A percentile compares a stretch with the other conserved stretches of the same genome.
Evolutionary conservation across 2,113 vertebrate species (phyloP).

Genomic region (Motacilla tschutschensis): DNA sequence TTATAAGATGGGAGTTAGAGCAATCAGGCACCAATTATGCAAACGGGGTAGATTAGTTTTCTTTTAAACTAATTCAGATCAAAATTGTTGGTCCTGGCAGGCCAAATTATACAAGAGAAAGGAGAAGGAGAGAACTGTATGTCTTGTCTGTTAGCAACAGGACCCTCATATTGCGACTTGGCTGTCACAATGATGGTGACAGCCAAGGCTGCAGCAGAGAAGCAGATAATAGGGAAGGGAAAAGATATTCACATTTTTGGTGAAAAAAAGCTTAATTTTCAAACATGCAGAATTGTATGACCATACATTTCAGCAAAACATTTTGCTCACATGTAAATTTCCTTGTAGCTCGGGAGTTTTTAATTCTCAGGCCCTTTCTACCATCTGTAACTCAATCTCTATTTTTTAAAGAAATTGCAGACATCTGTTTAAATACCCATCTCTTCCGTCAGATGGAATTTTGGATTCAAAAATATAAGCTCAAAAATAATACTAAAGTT

Average conservation of each 20-base stretch:
- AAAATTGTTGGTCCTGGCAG: not conserved
- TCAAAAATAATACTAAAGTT: constrained; percentile 40
- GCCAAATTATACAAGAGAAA: not conserved
- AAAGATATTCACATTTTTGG: not conserved
- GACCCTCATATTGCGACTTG: not conserved
- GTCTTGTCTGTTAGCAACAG: not conserved
- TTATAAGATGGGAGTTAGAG: not conserved
- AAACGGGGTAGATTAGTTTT: not conserved
- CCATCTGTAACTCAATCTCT: constrained; percentile 69
- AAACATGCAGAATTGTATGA: constrained; percentile 25
- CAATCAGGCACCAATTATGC: not conserved
- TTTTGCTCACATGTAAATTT: constrained; percentile 61
- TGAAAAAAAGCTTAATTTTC: constrained; percentile 21
- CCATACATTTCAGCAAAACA: constrained; percentile 38
- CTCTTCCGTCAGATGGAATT: constrained; percentile 59
- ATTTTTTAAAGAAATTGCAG: constrained; percentile 63
- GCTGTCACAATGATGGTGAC: not conserved
- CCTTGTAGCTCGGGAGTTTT: constrained; percentile 40
- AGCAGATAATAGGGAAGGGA: not conserved
- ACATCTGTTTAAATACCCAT: constrained; percentile 70
- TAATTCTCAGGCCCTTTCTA: constrained; percentile 51
- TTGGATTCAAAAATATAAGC: constrained; percentile 54
- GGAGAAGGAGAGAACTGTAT: not conserved
- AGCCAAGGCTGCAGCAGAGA: not conserved
- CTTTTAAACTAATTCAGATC: constrained; percentile 12